phyloP scores from a whole-genome alignment of 2,797 vertebrate genomes.

The Heteromormyrus szaboi region DNA sequence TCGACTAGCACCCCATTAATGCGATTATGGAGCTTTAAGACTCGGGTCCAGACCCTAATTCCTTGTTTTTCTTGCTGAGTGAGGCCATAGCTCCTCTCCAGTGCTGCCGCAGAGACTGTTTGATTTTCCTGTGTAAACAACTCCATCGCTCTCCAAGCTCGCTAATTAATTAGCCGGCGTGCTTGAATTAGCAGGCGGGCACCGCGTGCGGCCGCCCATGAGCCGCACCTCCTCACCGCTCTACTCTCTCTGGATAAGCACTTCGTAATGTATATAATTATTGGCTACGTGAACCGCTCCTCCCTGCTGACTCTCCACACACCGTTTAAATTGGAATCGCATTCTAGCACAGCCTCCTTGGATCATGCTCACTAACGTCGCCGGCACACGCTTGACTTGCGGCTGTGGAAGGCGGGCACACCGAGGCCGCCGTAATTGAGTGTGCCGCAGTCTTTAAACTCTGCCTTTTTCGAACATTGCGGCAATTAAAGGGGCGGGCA shows the following conservation, averaged over 20 bases:
- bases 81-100: not conserved
- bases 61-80: not conserved
- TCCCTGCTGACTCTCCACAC: not conserved
- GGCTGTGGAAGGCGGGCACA: constrained; percentile 23
- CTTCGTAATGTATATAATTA: constrained; percentile 10
- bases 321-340: not conserved
- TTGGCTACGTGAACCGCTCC: not conserved
- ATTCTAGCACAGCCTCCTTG: not conserved
- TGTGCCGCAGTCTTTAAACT: constrained; percentile 41
- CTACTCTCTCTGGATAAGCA: constrained; percentile 13
- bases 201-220: not conserved
- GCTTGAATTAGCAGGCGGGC: not conserved
- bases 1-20: not conserved
- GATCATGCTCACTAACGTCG: not conserved
- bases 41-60: not conserved
- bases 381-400: not conserved
- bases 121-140: constrained; percentile 7
- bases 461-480: constrained; percentile 40
- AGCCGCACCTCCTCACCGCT: not conserved
- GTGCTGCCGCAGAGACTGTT: not conserved
- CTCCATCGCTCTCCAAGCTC: not conserved
- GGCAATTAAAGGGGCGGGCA: constrained; percentile 42
- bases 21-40: not conserved
- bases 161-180: constrained; percentile 10
- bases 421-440: constrained; percentile 38